phyloP scores from a whole-genome alignment of 2,113 vertebrate genomes.

The Pteropus alecto region DNA sequence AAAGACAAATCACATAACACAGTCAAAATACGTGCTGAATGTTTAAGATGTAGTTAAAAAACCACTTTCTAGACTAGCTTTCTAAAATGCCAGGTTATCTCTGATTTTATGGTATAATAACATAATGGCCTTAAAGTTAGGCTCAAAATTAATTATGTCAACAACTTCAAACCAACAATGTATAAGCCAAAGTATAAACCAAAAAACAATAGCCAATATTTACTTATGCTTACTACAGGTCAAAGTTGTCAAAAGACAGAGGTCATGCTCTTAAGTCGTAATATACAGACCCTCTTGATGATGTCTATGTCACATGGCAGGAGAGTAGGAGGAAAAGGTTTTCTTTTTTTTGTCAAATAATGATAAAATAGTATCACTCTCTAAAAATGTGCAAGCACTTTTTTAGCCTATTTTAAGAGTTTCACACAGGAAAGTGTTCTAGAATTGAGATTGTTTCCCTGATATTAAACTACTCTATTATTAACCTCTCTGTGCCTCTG shows the following conservation, averaged over 20 bases:
- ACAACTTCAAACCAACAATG: neutral
- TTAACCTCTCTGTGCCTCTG: neutral
- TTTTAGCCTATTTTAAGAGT: neutral
- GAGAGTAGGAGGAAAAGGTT: accelerated
- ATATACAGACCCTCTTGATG: neutral
- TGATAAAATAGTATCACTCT: neutral
- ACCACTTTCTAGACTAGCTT: neutral
- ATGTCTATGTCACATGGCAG: neutral
- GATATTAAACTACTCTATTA: neutral
- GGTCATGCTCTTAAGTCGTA: neutral
- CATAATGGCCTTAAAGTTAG: neutral
- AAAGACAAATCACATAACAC: neutral
- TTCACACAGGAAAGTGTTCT: neutral
- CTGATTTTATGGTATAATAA: neutral
- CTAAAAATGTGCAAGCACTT: neutral
- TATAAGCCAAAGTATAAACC: neutral
- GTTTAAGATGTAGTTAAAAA: neutral
- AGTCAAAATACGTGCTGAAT: neutral
- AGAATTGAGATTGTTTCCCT: neutral
- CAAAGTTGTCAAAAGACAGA: neutral
- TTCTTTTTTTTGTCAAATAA: neutral
- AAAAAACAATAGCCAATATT: neutral
- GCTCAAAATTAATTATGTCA: neutral
- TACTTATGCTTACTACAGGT: neutral
- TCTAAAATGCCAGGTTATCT: neutral